phyloP scores from a whole-genome alignment of 2,797 vertebrate species.

The Bovichtus diacanthus region DNA sequence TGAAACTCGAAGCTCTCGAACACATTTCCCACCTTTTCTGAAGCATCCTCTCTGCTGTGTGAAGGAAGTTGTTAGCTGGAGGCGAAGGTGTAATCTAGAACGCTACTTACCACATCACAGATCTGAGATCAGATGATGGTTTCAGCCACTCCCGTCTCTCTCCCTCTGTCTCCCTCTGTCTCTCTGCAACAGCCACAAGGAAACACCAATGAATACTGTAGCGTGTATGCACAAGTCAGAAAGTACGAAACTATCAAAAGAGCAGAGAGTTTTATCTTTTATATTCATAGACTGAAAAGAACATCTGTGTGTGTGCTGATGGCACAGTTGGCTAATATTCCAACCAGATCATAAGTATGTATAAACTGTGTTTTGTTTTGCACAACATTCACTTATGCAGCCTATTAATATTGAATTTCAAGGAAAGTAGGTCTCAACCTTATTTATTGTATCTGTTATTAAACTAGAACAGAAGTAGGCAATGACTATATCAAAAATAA shows the following conservation, averaged over 20 bases:
- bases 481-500: neutral
- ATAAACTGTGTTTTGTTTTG: neutral
- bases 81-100: slow-evolving; percentile 38
- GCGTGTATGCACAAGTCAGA: slow-evolving; percentile 17
- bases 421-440: neutral
- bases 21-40: neutral
- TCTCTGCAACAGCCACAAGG: neutral
- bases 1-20: neutral
- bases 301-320: neutral
- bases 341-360: neutral
- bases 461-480: neutral
- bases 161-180: neutral
- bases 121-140: slow-evolving; percentile 45
- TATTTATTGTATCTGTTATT: neutral
- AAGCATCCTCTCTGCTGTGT: neutral
- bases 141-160: slow-evolving; percentile 4
- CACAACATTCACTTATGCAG: neutral
- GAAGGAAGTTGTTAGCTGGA: slow-evolving; percentile 13
- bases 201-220: neutral
- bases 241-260: neutral
- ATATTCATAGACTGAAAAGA: neutral
- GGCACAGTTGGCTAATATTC: neutral
- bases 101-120: slow-evolving; percentile 5
- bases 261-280: neutral
- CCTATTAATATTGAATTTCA: neutral